Percentiles rank a stretch among this genome's conserved stretches.
These are phyloP conservation scores for Corythaeola cristata DNA, from an alignment of 2,113 vertebrate species.

Conservation along the genomic window DNA sequence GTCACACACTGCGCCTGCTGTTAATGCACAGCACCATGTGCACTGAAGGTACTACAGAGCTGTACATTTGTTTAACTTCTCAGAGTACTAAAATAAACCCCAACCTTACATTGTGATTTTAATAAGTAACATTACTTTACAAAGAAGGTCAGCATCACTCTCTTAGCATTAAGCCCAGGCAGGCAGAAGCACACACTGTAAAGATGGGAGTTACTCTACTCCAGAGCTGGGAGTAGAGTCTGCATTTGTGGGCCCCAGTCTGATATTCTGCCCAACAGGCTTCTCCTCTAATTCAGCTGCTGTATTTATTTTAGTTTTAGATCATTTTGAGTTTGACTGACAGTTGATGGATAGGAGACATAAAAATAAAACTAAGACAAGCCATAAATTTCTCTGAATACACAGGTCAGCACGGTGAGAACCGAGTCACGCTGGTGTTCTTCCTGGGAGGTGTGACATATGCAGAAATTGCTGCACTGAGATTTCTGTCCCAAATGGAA, in stretches of 20 bases:
- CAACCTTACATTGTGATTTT: background rate
- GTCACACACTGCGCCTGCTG: background rate
- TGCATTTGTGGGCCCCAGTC: background rate
- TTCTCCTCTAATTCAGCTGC: background rate
- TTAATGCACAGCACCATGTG: background rate
- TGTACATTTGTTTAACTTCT: background rate
- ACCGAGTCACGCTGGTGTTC: conserved; percentile 92
- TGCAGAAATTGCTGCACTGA: conserved; percentile 92
- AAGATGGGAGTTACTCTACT: background rate
- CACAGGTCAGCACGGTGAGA: conserved; percentile 95
- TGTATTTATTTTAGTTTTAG: background rate
- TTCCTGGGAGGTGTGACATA: conserved; percentile 95
- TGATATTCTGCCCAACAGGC: background rate
- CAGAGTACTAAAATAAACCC: background rate
- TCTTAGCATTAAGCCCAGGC: background rate
- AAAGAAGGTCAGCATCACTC: background rate
- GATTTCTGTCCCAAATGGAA: conserved; percentile 96
- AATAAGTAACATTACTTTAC: background rate
- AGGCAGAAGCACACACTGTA: background rate
- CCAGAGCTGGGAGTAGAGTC: background rate
- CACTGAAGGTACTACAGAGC: background rate
- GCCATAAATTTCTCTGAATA: background rate
- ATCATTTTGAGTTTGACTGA: background rate
- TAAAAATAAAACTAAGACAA: background rate
- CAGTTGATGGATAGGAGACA: background rate